phyloP scores from a whole-genome alignment of 2,888 invertebrate species.

The Aplocera efformata region DNA sequence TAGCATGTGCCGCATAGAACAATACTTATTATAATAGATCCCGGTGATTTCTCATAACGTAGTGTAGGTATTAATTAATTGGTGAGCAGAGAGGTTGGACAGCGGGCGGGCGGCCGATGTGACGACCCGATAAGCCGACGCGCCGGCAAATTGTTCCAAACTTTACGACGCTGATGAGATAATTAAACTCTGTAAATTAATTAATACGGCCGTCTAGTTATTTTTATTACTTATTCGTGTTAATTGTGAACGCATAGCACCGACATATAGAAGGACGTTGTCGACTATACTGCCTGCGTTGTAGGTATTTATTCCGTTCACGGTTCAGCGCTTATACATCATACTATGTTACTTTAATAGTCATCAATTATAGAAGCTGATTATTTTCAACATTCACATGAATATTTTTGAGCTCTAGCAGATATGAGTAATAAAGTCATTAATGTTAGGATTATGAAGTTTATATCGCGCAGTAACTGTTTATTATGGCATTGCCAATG shows the following conservation, averaged over 20 bases:
- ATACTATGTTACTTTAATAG: conserved; percentile 26
- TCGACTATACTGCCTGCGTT: conserved; percentile 17
- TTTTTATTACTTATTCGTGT: conserved; percentile 62
- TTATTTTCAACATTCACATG: conserved; percentile 23
- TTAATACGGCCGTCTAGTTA: conserved; percentile 65
- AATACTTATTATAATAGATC: conserved; percentile 41
- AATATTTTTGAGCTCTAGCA: conserved; percentile 14
- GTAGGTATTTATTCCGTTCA: conserved; percentile 20
- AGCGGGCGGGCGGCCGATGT: conserved; percentile 46
- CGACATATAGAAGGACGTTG: conserved; percentile 39
- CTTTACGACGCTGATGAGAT: conserved; percentile 68
- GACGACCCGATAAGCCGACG: conserved; percentile 64
- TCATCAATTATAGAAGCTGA: conserved; percentile 19
- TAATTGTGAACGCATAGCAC: conserved; percentile 53
- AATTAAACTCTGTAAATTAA: conserved; percentile 75
- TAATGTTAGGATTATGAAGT: conserved; percentile 17
- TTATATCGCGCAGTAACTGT: no score
- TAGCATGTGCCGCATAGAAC: conserved; percentile 26
- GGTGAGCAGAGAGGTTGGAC: conserved; percentile 36
- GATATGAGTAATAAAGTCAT: neutral
- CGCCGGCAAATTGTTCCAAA: conserved; percentile 59
- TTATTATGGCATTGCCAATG: conserved; percentile 17
- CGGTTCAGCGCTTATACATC: conserved; percentile 27
- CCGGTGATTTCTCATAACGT: conserved; percentile 63
- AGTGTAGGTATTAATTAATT: conserved; percentile 43